phyloP scores from a whole-genome alignment of 1,140 invertebrate genomes.

The Cyclina sinensis region DNA sequence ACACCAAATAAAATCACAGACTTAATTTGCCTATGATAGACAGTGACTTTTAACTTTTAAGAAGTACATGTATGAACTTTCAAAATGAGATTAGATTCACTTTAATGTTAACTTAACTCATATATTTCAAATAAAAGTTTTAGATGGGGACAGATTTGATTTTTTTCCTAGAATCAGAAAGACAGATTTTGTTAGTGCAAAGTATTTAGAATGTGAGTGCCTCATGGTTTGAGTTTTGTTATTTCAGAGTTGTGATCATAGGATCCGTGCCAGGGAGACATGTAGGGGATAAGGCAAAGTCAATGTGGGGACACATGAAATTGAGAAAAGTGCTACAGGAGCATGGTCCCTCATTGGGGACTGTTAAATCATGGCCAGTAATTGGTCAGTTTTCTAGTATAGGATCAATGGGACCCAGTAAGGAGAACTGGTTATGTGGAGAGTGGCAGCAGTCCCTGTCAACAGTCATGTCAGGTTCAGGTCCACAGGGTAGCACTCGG shows the following conservation, averaged over 20 bases:
- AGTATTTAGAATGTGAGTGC: too few species aligned
- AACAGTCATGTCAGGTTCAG: constrained; percentile 69
- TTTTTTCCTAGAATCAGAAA: too few species aligned
- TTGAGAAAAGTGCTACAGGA: constrained; percentile 88
- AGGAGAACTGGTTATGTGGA: constrained; percentile 91
- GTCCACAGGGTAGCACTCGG: constrained; percentile 62
- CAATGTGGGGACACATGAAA: constrained; percentile 92
- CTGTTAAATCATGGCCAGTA: constrained; percentile 89
- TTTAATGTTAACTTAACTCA: too few species aligned
- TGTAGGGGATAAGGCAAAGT: constrained; percentile 87
- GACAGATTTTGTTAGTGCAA: too few species aligned
- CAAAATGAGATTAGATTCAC: too few species aligned
- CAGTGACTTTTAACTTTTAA: too few species aligned
- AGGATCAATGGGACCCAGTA: constrained; percentile 92
- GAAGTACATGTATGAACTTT: too few species aligned
- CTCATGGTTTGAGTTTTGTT: too few species aligned
- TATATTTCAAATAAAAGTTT: too few species aligned
- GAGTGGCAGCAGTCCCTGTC: constrained; percentile 90
- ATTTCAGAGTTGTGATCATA: constrained; percentile 91
- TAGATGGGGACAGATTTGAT: too few species aligned
- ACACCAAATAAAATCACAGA: too few species aligned
- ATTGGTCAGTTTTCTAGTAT: constrained; percentile 97
- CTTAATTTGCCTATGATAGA: too few species aligned
- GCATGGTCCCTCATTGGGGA: constrained; percentile 78
- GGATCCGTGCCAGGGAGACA: constrained; percentile 94